phyloP scores from a whole-genome alignment of 2,888 invertebrate genomes.

The Watsonalla cultraria region DNA sequence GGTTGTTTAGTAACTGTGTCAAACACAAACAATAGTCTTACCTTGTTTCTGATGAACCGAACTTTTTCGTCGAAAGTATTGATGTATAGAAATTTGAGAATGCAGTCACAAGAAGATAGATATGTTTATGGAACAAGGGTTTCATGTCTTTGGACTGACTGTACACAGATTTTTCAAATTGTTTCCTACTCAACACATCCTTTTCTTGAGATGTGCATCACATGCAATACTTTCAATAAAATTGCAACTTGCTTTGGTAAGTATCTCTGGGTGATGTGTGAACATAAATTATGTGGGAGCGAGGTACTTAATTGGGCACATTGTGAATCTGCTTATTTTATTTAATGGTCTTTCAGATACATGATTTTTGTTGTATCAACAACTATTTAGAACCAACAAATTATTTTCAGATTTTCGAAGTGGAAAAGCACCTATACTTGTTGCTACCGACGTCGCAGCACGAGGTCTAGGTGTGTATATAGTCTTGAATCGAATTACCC shows the following conservation, averaged over 20 bases:
- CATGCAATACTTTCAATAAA: not conserved
- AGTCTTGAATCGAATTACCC: no score
- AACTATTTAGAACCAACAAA: not conserved
- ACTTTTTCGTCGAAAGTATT: no score
- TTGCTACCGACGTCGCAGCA: slow-evolving; percentile 97
- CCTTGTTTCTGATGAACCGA: no score
- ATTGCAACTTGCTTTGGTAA: not conserved
- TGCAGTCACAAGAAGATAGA: slow-evolving; percentile 1
- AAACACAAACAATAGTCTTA: no score
- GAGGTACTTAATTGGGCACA: not conserved
- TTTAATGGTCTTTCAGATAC: not conserved
- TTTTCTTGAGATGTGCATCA: not conserved
- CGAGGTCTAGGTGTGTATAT: slow-evolving; percentile 90
- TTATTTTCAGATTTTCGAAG: slow-evolving; percentile 84
- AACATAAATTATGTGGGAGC: not conserved
- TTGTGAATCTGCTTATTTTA: not conserved
- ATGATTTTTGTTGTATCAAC: not conserved
- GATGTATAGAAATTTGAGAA: slow-evolving; percentile 1
- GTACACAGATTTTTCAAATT: not conserved
- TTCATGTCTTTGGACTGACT: not conserved
- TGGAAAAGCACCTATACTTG: slow-evolving; percentile 91
- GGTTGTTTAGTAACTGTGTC: no score
- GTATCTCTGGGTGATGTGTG: not conserved
- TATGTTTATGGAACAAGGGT: not conserved
- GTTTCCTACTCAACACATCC: not conserved